Base-by-base conservation (phyloP, 2,888 invertebrate genomes). In the Caenorhabditis wallacei region DNA sequence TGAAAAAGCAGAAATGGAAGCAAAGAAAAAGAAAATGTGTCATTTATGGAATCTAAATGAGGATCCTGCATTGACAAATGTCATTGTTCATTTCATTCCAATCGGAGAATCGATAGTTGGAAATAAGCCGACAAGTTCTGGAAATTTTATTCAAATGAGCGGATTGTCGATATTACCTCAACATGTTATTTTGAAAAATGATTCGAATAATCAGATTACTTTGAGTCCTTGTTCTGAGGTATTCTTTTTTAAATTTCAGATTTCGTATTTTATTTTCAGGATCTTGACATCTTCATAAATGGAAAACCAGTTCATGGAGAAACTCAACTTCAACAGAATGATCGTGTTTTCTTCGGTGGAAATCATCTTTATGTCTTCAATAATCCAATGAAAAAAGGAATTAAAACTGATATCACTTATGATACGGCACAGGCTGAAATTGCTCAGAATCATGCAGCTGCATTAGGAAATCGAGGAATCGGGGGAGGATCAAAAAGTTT, bases 11-110 rank as follows among this genome's bases (percentile, higher is more conserved):
- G 88, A 87, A 54, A 88, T 87, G 40, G 88, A 88, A 56, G 88
- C 87, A 56, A 84, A 82, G 35, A 88, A 89, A 68, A 46, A 66
- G 80, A 74, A 75, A 35, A 80, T 92, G 59, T 93, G 94, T 2
- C 93, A 94, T 89, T 88, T 94, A 48, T 94, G 92, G 90, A 94
- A 94, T 90, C 88, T 94, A 79, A 94, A 94, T 90, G 92, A 93
- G 87, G 94, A 94, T 89, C 93, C 94, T 1, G 93, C 93, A 89
- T 90, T 94, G 70, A 92, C 93, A 0, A 94, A 94, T 5, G 93
- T 93, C 85, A 93, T 94, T 63, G 91, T 93, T 35, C 93, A 94
- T 89, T 93, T 94, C 84, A 89, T 94, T n/a, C 92, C 92, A 16
- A 85, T 89, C 5, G 93, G 93, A 13, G 91, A 90, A n/a, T 92